Evolutionary conservation across 2,113 vertebrate species (phyloP), one percentile per base, ranked within the genome.

Genomic region (cattle (Bos taurus)): DNA sequence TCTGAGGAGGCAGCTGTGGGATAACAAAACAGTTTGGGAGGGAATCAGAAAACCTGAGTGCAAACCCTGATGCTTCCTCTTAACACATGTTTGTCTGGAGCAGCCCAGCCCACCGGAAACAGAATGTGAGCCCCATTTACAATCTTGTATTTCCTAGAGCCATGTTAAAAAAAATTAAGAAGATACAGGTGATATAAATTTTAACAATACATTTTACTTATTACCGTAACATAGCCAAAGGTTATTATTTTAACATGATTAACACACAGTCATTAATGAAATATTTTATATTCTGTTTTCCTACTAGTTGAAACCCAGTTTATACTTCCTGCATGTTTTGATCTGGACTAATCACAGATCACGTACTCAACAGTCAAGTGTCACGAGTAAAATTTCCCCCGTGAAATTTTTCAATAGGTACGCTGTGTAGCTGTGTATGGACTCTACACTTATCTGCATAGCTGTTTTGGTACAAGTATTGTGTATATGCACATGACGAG

Each of bases 311-410:
- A 83, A 95, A 88, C 25, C 36, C 25, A 1, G 15, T 43, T 26
- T 36, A 28, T 0, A 54, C 30, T 54, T 52, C 43, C 12, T 33
- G 2, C 10, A 23, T 4, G 25, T 33, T 36, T 88, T 33, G 50
- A 56, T 82, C 85, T 0, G 0, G 59, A 30, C 43, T 4, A 56
- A 87, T 9, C 54, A n/a, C 25, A 25, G n/a, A 43, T 54, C 33
- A 19, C 7, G 4, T 1, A 5, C 64, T 90, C 14, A 0, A 6
- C 1, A 88, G 52, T 12, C 17, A 11, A 3, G 2, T 30, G 50
- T 1, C 26, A 30, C 10, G 2, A 10, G 56, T 15, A 13, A 43
- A 40, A 15, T 2, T 56, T 48, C n/a, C 23, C 16, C 59, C 21
- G 16, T 48, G 43, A 62, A 16, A 56, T 62, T 81, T 90, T 88